Evolutionary conservation across 2,888 invertebrate species (phyloP), one percentile per base, ranked within the genome.

Genomic region (Hydraecia micacea): DNA sequence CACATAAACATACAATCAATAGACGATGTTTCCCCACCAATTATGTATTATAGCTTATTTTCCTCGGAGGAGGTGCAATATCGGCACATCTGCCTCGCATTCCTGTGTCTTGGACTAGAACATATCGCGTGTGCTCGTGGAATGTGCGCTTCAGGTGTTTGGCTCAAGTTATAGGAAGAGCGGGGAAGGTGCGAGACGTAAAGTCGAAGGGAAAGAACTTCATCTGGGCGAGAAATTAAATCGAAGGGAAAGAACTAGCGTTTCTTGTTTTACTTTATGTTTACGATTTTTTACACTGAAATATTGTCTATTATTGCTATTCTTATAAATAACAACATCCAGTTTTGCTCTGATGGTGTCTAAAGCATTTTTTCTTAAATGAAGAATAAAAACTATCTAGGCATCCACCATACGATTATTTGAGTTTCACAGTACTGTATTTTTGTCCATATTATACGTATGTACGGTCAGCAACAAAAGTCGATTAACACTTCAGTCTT

Each of bases 51-150:
- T 69, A 73, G 72, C 58, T 75, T 73, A 75, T 85, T 86, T 84
- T 86, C 67, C 71, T 69, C 39, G 21, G 60, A 75, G 73, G 85
- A 77, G 80, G 89, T 88, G 90, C 90, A 87, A 89, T 94, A 94
- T 94, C 93, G 85, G 89, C 84, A 80, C 87, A 92, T 94, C 92
- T 91, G 87, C 84, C 90, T 89, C 90, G 90, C 95, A 95, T 95
- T 93, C 95, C 92, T 91, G 91, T 86, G 88, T 85, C 89, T 81
- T 89, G 89, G 93, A 92, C 88, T 93, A 92, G 94, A 95, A 95
- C 93, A 81, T 92, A 93, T 95, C 94, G 96, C 96, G 95, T 95
- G 96, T 87, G 88, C 90, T 55, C 76, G 69, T 77, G 92, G 94
- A 94, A 95, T 94, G 93, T 94, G 91, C 81, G 83, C 82, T 79